Percentiles rank a stretch among this genome's conserved stretches.
Evolutionary conservation across 2,797 vertebrate genomes (phyloP).

Genomic region (Alca torda): DNA sequence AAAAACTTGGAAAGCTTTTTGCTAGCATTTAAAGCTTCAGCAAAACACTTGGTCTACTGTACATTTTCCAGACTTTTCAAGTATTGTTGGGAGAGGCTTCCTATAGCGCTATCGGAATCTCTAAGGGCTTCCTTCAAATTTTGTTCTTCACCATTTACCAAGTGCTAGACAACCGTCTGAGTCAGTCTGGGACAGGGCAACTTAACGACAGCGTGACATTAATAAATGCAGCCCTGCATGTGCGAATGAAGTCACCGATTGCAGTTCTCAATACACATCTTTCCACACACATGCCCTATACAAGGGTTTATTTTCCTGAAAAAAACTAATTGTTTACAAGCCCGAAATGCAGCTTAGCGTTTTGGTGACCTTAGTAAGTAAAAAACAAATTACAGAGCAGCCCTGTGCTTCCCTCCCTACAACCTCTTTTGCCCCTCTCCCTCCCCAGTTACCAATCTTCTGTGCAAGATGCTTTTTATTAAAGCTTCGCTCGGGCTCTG

Average conservation of each 20-base stretch:
- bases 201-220: not conserved
- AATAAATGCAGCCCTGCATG: not conserved
- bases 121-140: not conserved
- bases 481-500: constrained; percentile 26
- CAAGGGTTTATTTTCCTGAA: constrained; percentile 27
- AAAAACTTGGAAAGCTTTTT: constrained; percentile 3
- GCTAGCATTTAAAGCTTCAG: not conserved
- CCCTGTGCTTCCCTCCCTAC: not conserved
- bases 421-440: not conserved
- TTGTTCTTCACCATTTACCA: not conserved
- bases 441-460: constrained; percentile 36
- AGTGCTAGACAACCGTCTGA: not conserved
- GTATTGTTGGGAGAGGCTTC: not conserved
- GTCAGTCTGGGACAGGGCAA: not conserved
- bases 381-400: constrained; percentile 13
- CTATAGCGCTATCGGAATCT: not conserved
- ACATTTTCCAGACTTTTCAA: constrained; percentile 1
- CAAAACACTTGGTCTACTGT: not conserved
- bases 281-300: not conserved
- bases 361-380: constrained; percentile 47
- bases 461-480: constrained; percentile 66
- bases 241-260: not conserved
- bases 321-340: constrained; percentile 14
- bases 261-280: not conserved
- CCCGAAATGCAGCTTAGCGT: constrained; percentile 43